Evolutionary conservation across 2,797 vertebrate species (phyloP), one percentile per base, ranked within the genome.

Genomic region (Ispidina lecontei): DNA sequence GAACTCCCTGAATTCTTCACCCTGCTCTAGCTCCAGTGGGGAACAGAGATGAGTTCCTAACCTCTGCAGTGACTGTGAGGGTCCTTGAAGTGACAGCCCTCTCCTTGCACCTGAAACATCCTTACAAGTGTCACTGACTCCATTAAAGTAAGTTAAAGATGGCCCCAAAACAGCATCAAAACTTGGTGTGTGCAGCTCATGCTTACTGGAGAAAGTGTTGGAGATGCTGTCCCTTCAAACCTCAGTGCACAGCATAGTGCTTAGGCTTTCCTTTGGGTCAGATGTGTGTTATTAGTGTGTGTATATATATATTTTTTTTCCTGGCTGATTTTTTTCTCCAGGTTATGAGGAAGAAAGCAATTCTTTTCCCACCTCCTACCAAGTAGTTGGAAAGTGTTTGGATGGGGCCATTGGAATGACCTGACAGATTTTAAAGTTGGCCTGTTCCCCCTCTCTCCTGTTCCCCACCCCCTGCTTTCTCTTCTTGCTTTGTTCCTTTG

Each of bases 301-400:
- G 0, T 43, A 2, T 33, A 13, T n/a, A 3, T 14, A 3, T 67
- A 2, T n/a, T 3, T 35, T 12, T 37, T 39, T 39, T 59, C 9
- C 44, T 73, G 52, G 54, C 51, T 59, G 35, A 43, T 6, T 69
- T 88, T 62, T 62, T 65, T 13, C 23, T 72, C 14, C 10, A 3
- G 3, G 0, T 85, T 87, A n/a, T 5, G 22, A 70, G 29, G 23
- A 60, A 65, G 44, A 52, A 81, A 49, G 37, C 28, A 72, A 6
- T 59, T 75, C 3, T 41, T 58, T 15, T 43, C 12, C 12, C 6
- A 9, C 13, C 7, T 6, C 2, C 10, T 3, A 26, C 25, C 9
- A 58, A 17, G 31, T 44, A 65, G 5, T 62, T 80, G 47, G n/a
- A 37, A 58, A n/a, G 46, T 71, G 13, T 44, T 87, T 58, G 22